These are phyloP conservation scores for Lutraria lutraria DNA, from an alignment of 2,888 invertebrate species.

Conservation along the genomic window DNA sequence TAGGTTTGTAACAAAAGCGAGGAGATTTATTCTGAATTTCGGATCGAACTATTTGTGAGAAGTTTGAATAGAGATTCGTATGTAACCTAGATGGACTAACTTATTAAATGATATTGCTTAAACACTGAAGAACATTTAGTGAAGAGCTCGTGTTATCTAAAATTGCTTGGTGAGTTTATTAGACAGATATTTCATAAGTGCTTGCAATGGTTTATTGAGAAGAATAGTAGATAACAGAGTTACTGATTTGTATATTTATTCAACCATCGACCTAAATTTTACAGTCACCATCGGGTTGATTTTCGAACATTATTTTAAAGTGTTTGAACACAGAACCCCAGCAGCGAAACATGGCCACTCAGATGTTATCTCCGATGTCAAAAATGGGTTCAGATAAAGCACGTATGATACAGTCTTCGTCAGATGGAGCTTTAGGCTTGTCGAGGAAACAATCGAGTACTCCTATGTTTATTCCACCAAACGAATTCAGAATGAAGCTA, in stretches of 20 bases:
- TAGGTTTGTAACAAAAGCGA: neutral
- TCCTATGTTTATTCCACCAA: constrained; percentile 70
- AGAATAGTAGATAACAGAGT: neutral
- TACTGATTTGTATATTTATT: constrained; percentile 10
- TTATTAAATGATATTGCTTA: neutral
- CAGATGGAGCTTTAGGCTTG: constrained; percentile 14
- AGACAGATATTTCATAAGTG: constrained; percentile 16
- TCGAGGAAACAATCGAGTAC: constrained; percentile 52
- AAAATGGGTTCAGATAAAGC: constrained; percentile 50
- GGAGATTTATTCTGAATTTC: neutral
- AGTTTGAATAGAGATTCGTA: neutral
- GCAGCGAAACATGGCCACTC: constrained; percentile 44
- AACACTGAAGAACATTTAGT: neutral
- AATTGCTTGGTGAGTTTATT: neutral
- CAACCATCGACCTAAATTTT: neutral
- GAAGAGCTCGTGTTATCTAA: neutral
- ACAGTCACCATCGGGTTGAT: neutral
- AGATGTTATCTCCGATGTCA: constrained; percentile 55
- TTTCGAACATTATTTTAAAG: constrained; percentile 3
- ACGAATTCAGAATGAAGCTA: constrained; percentile 75
- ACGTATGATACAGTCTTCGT: constrained; percentile 9
- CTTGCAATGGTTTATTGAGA: neutral
- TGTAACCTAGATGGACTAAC: neutral
- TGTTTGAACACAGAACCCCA: neutral
- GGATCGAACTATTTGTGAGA: neutral